A percentile compares a stretch with the other conserved stretches of the same genome.
These are phyloP conservation scores for Helobdella robusta DNA, from an alignment of 2,888 invertebrate genomes.

Conservation along the genomic window DNA sequence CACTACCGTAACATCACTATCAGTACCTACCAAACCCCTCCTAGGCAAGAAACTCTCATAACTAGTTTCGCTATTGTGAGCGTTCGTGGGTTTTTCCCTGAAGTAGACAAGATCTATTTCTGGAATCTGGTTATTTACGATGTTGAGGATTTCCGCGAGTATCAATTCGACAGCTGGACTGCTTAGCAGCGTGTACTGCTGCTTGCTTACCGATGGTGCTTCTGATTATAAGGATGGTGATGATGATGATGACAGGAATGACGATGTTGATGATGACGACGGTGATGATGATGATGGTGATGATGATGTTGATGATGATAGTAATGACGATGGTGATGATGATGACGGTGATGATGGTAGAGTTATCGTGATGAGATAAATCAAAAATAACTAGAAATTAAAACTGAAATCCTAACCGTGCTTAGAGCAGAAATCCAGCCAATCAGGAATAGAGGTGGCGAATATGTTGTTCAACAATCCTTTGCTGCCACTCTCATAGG, in stretches of 20 bases:
- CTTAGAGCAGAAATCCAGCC: slow-evolving; percentile 56
- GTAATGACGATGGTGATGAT: no score
- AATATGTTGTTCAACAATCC: slow-evolving; percentile 56
- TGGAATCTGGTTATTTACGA: slow-evolving; percentile 47
- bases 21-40: no score
- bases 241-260: slow-evolving; percentile 13
- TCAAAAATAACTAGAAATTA: neutral
- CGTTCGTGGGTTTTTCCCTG: slow-evolving; percentile 14
- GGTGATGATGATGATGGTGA: slow-evolving; percentile 13
- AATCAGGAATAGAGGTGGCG: slow-evolving; percentile 54
- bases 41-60: slow-evolving; percentile 27
- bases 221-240: slow-evolving; percentile 15
- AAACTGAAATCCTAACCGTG: slow-evolving; percentile 18
- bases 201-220: slow-evolving; percentile 26
- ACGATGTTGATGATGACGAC: slow-evolving; percentile 17
- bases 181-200: slow-evolving; percentile 36
- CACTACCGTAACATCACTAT: no score
- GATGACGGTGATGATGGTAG: no score
- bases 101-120: slow-evolving; percentile 34
- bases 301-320: slow-evolving; percentile 10
- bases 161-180: slow-evolving; percentile 50
- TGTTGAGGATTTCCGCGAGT: slow-evolving; percentile 52
- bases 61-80: slow-evolving; percentile 8
- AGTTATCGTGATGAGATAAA: no score
- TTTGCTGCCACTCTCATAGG: slow-evolving; percentile 54